Conservation (phyloP, 1,140 invertebrate genomes). For the Oryctes rhinoceros region DNA sequence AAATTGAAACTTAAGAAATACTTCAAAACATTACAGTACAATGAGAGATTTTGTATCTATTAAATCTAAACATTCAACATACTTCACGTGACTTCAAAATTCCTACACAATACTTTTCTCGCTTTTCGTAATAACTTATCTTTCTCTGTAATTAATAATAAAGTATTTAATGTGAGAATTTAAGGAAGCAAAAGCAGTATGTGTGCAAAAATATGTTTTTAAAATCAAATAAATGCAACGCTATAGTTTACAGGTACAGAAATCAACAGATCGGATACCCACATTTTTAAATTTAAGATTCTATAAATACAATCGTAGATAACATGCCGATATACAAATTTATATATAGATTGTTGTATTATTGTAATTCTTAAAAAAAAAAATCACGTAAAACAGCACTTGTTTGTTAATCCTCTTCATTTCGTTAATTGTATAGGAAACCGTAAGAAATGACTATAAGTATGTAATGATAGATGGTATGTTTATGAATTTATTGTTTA, state of each 20-base stretch:
- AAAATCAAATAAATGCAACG: background rate
- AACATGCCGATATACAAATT: background rate
- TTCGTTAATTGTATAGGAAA: background rate
- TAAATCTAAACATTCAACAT: background rate
- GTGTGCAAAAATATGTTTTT: background rate
- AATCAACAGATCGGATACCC: too few relatives aligned
- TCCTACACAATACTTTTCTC: background rate
- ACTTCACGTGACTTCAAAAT: background rate
- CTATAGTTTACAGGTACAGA: too few relatives aligned
- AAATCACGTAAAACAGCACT: too few relatives aligned
- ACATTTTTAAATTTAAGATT: too few relatives aligned
- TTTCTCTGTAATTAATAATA: background rate
- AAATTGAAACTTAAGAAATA: background rate
- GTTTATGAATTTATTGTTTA: background rate
- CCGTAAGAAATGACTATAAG: background rate
- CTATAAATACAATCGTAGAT: too few relatives aligned
- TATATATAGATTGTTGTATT: too few relatives aligned
- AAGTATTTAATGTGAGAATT: background rate
- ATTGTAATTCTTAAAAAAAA: too few relatives aligned
- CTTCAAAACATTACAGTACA: slow-evolving; percentile 3
- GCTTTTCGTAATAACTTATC: background rate
- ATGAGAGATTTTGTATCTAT: background rate
- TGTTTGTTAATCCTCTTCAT: too few relatives aligned
- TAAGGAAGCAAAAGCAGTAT: slow-evolving; percentile 14
- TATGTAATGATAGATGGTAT: background rate